These are phyloP conservation scores for Pogonomyrmex californicus DNA, from an alignment of 1,140 invertebrate genomes.

Conservation along the genomic window DNA sequence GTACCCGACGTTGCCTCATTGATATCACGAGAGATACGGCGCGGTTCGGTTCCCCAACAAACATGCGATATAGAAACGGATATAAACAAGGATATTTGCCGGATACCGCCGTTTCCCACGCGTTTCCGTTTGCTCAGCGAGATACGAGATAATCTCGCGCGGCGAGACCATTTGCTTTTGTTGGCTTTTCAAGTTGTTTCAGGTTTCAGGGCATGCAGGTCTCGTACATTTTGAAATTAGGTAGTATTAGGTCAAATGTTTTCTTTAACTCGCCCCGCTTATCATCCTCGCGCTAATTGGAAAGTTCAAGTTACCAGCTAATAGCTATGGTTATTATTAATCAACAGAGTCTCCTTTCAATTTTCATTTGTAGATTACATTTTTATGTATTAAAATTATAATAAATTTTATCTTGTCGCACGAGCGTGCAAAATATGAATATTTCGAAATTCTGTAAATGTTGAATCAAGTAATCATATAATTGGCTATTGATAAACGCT, in stretches of 20 bases:
- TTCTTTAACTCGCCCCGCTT: background rate
- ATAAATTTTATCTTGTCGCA: background rate
- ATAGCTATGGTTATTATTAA: background rate
- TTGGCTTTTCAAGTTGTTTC: constrained; percentile 22
- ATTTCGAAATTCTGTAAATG: constrained; percentile 26
- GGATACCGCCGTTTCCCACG: constrained; percentile 31
- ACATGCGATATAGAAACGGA: constrained; percentile 2
- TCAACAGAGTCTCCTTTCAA: background rate
- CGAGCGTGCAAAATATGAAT: background rate
- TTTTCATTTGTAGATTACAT: background rate
- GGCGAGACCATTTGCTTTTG: background rate
- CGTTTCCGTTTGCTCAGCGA: constrained; percentile 24
- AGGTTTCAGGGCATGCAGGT: constrained; percentile 5
- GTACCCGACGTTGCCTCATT: constrained; percentile 45
- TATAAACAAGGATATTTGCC: constrained; percentile 21
- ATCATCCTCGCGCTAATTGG: background rate
- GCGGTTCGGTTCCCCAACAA: constrained; percentile 10
- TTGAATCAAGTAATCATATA: constrained; percentile 18
- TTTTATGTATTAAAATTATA: background rate
- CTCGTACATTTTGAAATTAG: constrained; percentile 15
- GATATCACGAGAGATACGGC: constrained; percentile 48
- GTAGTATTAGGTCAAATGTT: background rate
- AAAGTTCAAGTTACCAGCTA: background rate
- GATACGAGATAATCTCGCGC: background rate
- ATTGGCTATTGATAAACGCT: constrained; percentile 41